Evolutionary conservation across 2,113 vertebrate genomes (phyloP).

Genomic region (Pomatorhinus ruficollis): DNA sequence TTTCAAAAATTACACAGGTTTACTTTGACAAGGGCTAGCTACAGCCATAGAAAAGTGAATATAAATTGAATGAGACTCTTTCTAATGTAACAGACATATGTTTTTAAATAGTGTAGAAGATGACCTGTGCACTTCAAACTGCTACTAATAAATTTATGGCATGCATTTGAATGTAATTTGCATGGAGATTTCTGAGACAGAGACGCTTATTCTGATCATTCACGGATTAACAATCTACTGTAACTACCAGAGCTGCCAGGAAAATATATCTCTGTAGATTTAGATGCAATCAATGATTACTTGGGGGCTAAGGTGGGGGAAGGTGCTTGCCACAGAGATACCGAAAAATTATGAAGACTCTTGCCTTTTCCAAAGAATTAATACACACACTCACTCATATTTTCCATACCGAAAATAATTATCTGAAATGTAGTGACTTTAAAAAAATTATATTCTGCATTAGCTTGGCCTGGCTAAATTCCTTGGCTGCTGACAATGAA

Average conservation of each 20-base stretch:
- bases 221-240: slow-evolving; percentile 72
- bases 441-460: not conserved
- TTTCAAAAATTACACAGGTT: slow-evolving; percentile 26
- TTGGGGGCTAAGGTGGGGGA: not conserved
- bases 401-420: not conserved
- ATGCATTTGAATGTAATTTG: slow-evolving; percentile 69
- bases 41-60: slow-evolving; percentile 37
- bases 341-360: not conserved
- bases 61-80: slow-evolving; percentile 48
- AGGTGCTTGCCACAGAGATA: not conserved
- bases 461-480: not conserved
- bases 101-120: slow-evolving; percentile 51
- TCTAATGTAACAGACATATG: slow-evolving; percentile 47
- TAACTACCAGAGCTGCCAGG: slow-evolving; percentile 69
- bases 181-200: slow-evolving; percentile 64
- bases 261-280: slow-evolving; percentile 64
- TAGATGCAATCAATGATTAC: slow-evolving; percentile 55
- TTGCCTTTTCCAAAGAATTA: not conserved
- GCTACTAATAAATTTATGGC: slow-evolving; percentile 66
- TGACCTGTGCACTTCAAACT: slow-evolving; percentile 63
- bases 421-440: not conserved
- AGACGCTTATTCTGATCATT: slow-evolving; percentile 60
- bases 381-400: not conserved
- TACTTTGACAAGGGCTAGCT: slow-evolving; percentile 8
- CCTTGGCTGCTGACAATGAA: not conserved